Base-by-base conservation (phyloP, 2,797 vertebrate species). In the Lepus townsendii region DNA sequence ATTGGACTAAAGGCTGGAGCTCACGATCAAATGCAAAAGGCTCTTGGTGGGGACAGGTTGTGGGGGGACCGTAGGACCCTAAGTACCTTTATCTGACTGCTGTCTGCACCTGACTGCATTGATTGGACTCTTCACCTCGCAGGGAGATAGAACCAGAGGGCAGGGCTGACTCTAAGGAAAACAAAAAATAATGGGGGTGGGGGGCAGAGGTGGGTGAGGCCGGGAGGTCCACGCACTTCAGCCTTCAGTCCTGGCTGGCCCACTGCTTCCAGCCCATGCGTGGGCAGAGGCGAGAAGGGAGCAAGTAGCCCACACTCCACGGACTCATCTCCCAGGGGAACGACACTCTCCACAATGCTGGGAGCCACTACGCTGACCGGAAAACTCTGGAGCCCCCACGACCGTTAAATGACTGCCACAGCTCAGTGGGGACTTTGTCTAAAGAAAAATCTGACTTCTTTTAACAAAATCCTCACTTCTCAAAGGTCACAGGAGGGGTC, bases 71-170 rank as follows among this genome's bases (percentile, higher is more conserved):
- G 1, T 62, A 60, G 30, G 24, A 68, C 7, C 35, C 0, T n/a
- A 65, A 72, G 54, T 71, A 42, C 77, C 77, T 52, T 71, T 35
- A 87, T 42, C 68, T 60, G 88, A 91, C 71, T 80, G 50, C 52
- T 38, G 78, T 77, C 66, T 90, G 63, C 20, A 9, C 42, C 9
- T 52, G 68, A 78, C n/a, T 5, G 20, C 80, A 16, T 57, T 27
- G 9, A 86, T 71, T 88, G 57, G 19, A 54, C 22, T 32, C 65
- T 82, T 87, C 65, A 16, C 57, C 84, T 35, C n/a, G 10, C 16
- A 50, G 54, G 57, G 52, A 57, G 85, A 82, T 5, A 80, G 60
- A 42, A 66, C 66, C 50, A 3, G 35, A 4, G 60, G 30, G 4
- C 7, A n/a, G 3, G 27, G n/a, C 62, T 63, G 63, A 68, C 11